Percentiles rank a stretch among this genome's conserved stretches.
These are phyloP conservation scores for Erythrocebus patas DNA, from an alignment of 2,113 vertebrate genomes.

Conservation along the genomic window DNA sequence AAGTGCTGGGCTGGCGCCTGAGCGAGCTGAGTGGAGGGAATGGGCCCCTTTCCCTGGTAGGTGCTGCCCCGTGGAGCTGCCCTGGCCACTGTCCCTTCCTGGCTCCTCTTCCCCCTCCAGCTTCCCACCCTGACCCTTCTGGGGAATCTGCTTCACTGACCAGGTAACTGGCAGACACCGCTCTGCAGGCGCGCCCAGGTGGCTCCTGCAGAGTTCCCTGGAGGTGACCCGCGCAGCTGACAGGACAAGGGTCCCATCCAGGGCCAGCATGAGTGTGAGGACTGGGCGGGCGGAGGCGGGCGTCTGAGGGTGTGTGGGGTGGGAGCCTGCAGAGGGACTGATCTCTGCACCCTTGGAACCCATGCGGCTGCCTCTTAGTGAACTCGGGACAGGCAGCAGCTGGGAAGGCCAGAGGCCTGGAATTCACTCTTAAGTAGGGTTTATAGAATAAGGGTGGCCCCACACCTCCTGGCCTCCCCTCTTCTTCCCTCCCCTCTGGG, in stretches of 20 bases:
- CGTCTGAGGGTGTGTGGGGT: background rate
- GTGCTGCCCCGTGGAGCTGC: conserved; percentile 50
- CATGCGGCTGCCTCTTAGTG: accelerated
- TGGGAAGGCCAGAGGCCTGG: background rate
- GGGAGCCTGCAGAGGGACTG: background rate
- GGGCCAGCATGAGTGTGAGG: background rate
- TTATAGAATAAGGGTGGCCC: background rate
- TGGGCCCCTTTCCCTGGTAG: conserved; percentile 50
- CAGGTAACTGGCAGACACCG: conserved; percentile 72
- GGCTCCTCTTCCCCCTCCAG: background rate
- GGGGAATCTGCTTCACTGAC: conserved; percentile 71
- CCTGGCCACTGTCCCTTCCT: conserved; percentile 36
- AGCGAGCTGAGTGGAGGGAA: background rate
- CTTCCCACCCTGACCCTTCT: background rate
- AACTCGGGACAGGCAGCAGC: conserved; percentile 31
- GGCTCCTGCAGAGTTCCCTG: conserved; percentile 53
- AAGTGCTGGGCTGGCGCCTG: background rate
- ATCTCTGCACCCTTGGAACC: background rate
- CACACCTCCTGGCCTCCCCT: background rate
- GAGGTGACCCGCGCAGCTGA: conserved; percentile 52
- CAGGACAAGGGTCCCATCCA: conserved; percentile 39
- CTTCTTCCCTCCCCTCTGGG: background rate
- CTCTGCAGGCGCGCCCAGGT: background rate
- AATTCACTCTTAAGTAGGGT: conserved; percentile 3
- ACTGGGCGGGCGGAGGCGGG: background rate